Conservation (phyloP, 2,888 invertebrate genomes). For the Amblyteles armatorius region DNA sequence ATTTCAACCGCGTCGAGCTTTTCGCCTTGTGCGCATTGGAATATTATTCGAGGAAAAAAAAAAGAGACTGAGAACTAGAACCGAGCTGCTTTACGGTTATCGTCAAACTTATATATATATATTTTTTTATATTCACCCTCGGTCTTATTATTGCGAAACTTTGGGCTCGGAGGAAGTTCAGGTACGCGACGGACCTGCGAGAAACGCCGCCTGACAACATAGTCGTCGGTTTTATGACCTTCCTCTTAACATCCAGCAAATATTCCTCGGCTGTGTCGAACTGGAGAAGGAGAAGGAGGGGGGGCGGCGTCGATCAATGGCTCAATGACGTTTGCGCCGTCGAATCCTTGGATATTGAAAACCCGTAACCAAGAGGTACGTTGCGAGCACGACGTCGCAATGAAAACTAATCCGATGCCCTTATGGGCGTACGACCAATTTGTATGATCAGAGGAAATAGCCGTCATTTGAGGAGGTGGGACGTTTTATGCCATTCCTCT, state of each 20-base stretch:
- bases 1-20: slow-evolving; percentile 31
- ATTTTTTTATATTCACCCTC: not conserved
- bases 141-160: slow-evolving; percentile 27
- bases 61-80: not conserved
- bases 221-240: not conserved
- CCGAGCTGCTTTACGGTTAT: slow-evolving; percentile 30
- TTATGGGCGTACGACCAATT: no score
- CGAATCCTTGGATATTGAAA: no score
- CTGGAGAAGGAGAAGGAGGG: no score
- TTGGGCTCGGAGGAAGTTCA: slow-evolving; percentile 34
- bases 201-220: not conserved
- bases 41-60: slow-evolving; percentile 27
- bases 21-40: slow-evolving; percentile 29
- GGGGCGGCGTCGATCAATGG: no score
- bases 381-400: no score
- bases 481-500: not conserved
- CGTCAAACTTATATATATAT: slow-evolving; percentile 27
- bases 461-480: no score
- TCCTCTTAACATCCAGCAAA: not conserved
- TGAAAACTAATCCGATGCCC: no score
- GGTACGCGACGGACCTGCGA: not conserved
- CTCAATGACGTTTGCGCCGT: no score
- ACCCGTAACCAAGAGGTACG: no score
- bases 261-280: no score
- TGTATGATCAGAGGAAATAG: no score